phyloP scores from a whole-genome alignment of 1,140 invertebrate species.

The Drosophila littoralis region DNA sequence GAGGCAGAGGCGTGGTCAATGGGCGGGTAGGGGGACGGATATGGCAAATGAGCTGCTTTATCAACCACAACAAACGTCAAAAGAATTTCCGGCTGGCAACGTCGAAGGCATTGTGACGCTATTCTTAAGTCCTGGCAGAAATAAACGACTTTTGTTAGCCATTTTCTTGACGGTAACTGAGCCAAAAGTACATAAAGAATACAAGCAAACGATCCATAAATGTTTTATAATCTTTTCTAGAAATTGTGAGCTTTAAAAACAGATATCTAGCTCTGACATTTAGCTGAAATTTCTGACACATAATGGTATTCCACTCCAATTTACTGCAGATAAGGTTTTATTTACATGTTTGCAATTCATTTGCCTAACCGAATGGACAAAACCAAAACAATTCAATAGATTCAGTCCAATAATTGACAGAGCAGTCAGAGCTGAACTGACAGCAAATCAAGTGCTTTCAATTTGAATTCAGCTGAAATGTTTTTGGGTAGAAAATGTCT shows the following conservation, averaged over 20 bases:
- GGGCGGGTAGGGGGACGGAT: background rate
- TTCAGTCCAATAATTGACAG: slow-evolving; percentile 21
- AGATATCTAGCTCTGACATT: too few relatives aligned
- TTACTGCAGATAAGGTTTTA: background rate
- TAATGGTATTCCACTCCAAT: background rate
- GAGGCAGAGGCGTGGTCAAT: background rate
- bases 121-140: slow-evolving; percentile 8
- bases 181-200: background rate
- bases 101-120: slow-evolving; percentile 27
- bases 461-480: slow-evolving; percentile 2
- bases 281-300: too few relatives aligned
- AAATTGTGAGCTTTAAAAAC: too few relatives aligned
- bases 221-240: too few relatives aligned
- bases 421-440: slow-evolving; percentile 15
- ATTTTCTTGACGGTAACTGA: background rate
- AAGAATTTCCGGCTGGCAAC: slow-evolving; percentile 57
- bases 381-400: background rate
- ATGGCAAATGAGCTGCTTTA: slow-evolving; percentile 37
- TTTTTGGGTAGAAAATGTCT: background rate
- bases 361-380: slow-evolving; percentile 12
- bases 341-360: slow-evolving; percentile 15
- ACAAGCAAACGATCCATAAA: too few relatives aligned
- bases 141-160: background rate
- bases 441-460: slow-evolving; percentile 40
- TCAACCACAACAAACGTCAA: slow-evolving; percentile 69